These are phyloP conservation scores for Andrena flavipes DNA, from an alignment of 2,888 invertebrate genomes.

Conservation along the genomic window DNA sequence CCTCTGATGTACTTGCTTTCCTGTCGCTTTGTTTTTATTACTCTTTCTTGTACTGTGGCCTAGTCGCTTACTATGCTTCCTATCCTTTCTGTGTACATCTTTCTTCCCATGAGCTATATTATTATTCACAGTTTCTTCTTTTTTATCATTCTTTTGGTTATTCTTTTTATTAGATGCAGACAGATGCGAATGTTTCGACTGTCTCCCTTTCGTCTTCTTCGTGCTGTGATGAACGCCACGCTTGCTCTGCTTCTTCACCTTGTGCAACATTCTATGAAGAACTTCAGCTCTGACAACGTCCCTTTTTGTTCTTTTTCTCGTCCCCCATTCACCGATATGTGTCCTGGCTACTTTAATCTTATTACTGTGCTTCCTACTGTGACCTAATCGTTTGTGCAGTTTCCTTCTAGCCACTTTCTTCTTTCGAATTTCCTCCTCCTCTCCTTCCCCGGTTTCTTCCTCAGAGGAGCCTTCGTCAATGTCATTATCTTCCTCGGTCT, in stretches of 20 bases:
- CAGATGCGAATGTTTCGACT: background rate
- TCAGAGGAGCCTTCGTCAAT: background rate
- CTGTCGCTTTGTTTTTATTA: constrained; percentile 6
- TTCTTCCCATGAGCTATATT: background rate
- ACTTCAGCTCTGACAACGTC: background rate
- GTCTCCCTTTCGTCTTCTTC: constrained; percentile 1
- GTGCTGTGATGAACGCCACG: background rate
- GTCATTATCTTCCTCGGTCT: background rate
- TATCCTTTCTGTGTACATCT: background rate
- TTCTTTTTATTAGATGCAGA: background rate
- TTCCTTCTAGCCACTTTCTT: background rate
- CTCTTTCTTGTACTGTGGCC: background rate
- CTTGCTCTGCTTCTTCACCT: background rate
- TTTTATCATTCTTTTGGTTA: background rate
- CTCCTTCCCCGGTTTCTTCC: background rate
- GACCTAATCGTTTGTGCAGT: constrained; percentile 6
- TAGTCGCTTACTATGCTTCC: constrained; percentile 3
- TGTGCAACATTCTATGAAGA: background rate
- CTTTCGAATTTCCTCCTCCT: background rate
- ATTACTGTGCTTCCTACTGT: background rate
- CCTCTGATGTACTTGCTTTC: background rate
- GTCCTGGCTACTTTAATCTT: background rate
- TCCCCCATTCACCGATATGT: background rate
- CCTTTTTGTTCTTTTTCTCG: constrained; percentile 21
- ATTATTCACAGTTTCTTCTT: background rate